These are phyloP conservation scores for Aleiodes leptofemur DNA, from an alignment of 2,888 invertebrate species.

Conservation along the genomic window DNA sequence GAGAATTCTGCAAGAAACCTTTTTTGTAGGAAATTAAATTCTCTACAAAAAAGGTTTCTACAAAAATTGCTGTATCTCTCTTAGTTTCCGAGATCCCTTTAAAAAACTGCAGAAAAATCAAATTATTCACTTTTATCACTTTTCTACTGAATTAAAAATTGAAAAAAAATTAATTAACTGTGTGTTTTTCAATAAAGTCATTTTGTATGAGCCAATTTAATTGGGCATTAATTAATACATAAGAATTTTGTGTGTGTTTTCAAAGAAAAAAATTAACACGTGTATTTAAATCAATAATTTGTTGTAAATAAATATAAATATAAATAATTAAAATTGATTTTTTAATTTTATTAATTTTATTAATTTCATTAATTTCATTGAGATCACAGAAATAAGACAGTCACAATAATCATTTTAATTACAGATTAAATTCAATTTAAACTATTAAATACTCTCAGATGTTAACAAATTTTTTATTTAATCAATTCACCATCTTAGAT, in stretches of 20 bases:
- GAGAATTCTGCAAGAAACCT: too few species aligned
- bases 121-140: too few species aligned
- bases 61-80: too few species aligned
- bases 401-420: constrained; percentile 48
- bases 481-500: background rate
- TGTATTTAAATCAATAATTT: background rate
- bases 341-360: constrained; percentile 38
- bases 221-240: constrained; percentile 17
- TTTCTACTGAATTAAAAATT: background rate
- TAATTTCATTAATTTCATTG: constrained; percentile 43
- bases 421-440: constrained; percentile 34
- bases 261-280: constrained; percentile 33
- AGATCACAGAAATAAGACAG: constrained; percentile 56
- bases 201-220: too few species aligned
- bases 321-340: constrained; percentile 28
- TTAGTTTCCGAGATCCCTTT: too few species aligned
- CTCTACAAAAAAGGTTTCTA: too few species aligned
- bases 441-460: constrained; percentile 19
- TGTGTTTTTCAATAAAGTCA: constrained; percentile 1
- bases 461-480: constrained; percentile 11
- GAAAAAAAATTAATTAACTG: constrained; percentile 27
- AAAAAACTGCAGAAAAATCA: too few species aligned
- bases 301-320: constrained; percentile 17
- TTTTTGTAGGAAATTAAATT: too few species aligned
- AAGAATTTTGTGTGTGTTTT: background rate